Base-by-base conservation (phyloP, 2,888 invertebrate species). In the Hyppa rectilinea region DNA sequence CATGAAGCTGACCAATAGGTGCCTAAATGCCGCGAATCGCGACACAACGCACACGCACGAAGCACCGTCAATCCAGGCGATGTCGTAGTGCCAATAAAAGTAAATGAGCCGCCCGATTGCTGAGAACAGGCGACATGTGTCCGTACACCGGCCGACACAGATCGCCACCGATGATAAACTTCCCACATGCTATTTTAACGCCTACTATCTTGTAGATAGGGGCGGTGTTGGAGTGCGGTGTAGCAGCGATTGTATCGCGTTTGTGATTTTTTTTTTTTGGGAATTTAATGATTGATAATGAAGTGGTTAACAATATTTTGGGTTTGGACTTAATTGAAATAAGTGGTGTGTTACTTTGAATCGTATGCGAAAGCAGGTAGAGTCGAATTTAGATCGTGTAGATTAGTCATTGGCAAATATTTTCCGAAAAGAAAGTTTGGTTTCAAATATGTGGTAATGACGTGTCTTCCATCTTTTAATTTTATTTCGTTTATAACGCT, bases 71-170 rank as follows among this genome's bases (percentile, higher is more conserved):
- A 87, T 90, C 87, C 87, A 70, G 81, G 81, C 83, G 78, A 75
- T 83, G 85, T 77, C 83, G 86, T 78, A 84, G 78, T 86, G 87
- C 88, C 88, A 89, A 94, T 94, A 94, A 94, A 94, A 93, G 85
- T 90, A 92, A 93, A 94, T 92, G 93, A 92, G 89, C 87, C 87
- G 76, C 81, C 84, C 50, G 85, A 91, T 91, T 88, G 90, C 87
- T 78, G 78, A 83, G 79, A 87, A 87, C 86, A 83, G 61, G 82
- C 83, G 82, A 87, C 88, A 87, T 84, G 80, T 86, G 84, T 85
- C 76, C 66, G 68, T 77, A 82, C 80, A 84, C 77, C 65, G 75
- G 64, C 64, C 71, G 58, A 74, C 74, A 75, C 65, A 74, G 75
- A 83, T 78, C 68, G 66, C 58, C 62, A 50, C 68, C 45, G 53